Evolutionary conservation across 2,113 vertebrate species (phyloP), one percentile per base, ranked within the genome.

Genomic region (Nibea albiflora): DNA sequence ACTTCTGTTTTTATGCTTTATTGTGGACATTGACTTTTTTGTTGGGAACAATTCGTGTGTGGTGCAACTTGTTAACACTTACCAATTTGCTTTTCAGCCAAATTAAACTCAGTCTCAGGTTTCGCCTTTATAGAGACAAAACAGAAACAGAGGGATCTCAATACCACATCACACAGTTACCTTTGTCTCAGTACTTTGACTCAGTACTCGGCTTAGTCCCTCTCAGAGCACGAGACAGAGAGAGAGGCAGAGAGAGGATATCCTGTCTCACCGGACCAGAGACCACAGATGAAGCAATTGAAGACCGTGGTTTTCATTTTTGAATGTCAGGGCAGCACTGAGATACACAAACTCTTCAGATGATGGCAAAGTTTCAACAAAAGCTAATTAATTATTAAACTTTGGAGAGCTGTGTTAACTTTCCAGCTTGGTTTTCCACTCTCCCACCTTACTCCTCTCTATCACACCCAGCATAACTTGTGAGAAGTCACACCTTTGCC

Each of bases 251-350:
- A 50, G 65, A 89, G 65, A 89, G 89, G 78, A 94, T 53, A 86
- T 95, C 94, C 94, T 93, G 94, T 92, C 73, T 82, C 47, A 58
- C 65, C 83, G 82, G 90, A 90, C 91, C 1, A 28, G 83, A 74
- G 91, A 90, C 93, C 94, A 92, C 94, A 93, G 50, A 50, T 69
- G n/a, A 39, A 87, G 76, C 67, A 1, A 19, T 50, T 17, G 35
- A 2, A 44, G 8, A 4, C 11, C 16, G 4, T 35, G 42, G 65
- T 39, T 52, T 78, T 73, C 73, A 22, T 20, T 64, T 79, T 73
- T 77, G 89, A 92, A 92, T 88, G 90, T 93, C 90, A 90, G 35
- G 77, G 75, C n/a, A 53, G 9, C 57, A 15, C 11, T 74, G 31
- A 75, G 4, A 9, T 35, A 3, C 1, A 11, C 24, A 4, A 17